Base-by-base conservation (phyloP, 1,140 invertebrate species). In the Meloidogyne chitwoodi region DNA sequence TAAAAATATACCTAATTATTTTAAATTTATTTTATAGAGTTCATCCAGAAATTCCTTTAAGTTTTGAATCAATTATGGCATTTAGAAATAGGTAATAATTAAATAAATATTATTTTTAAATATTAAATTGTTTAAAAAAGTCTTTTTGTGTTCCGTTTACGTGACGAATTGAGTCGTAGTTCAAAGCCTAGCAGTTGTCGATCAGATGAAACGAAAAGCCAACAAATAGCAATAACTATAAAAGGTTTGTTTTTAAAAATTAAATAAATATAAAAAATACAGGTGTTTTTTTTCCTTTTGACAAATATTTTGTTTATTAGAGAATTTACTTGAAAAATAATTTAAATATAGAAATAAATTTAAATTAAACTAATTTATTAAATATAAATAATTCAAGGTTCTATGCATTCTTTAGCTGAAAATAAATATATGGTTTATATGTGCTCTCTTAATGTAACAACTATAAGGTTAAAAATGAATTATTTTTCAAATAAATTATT, bases 401-500 rank as follows among this genome's bases (percentile, higher is more conserved):
- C 88, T 56, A 89, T 89, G 88, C 81, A 88, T 14, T 84, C 81
- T 80, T 72, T 89, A 22, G 83, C 85, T n/a, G 83, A 88, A 61
- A 84, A 83, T 14, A 77, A 87, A 61, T 86, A 87, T 75, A 86
- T 89, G 80, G 81, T 89, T 19, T 89, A 87, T 77, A 87, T 89
- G 68, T 88, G 88, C 34, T 89, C 89, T 4, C 84, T 88, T 1
- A 85, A 88, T 69, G 82, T 89, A 56, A 83, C 87, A 38, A 77
- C 76, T 85, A 85, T 74, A 82, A 88, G n/a, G 69, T 31, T 11
- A 65, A 27, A 64, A 41, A 63, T n/a, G 14, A 16, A 14, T 10
- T 2, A 6, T n/a, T 29, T 74, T 4, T 24, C 3, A 29, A 19
- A 14, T 76, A 10, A 2, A 29, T 34, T 73, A 19, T 27, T 24